A percentile compares a stretch with the other conserved stretches of the same genome.
Evolutionary conservation across 1,140 invertebrate genomes (phyloP).

Genomic region (Nasonia longicornis): DNA sequence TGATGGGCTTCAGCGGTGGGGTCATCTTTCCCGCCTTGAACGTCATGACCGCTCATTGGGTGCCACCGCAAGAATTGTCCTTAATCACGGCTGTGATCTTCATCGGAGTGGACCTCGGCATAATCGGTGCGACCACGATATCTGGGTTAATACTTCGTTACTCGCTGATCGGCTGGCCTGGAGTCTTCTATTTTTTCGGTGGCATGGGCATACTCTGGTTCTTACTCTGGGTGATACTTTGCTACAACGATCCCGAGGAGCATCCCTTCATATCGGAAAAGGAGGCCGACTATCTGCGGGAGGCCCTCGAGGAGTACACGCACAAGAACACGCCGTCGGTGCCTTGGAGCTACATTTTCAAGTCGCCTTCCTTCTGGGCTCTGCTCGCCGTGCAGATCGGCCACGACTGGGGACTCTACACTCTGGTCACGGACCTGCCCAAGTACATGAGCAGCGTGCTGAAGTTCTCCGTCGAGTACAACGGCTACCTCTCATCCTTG

Average conservation of each 20-base stretch:
- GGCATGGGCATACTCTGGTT: slow-evolving; percentile 80
- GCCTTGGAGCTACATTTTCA: slow-evolving; percentile 81
- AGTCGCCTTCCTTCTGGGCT: slow-evolving; percentile 81
- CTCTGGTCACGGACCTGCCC: slow-evolving; percentile 91
- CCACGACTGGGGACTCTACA: slow-evolving; percentile 96
- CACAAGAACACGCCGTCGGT: slow-evolving; percentile 72
- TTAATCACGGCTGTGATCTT: slow-evolving; percentile 81
- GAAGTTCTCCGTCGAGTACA: slow-evolving; percentile 83
- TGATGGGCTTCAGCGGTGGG: slow-evolving; percentile 82
- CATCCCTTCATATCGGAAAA: slow-evolving; percentile 87
- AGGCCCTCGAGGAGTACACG: slow-evolving; percentile 72
- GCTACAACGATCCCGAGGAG: slow-evolving; percentile 81
- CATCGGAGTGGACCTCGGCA: slow-evolving; percentile 79
- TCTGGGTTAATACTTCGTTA: slow-evolving; percentile 80
- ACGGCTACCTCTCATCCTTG: slow-evolving; percentile 77
- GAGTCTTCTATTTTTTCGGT: slow-evolving; percentile 89
- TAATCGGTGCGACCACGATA: slow-evolving; percentile 80
- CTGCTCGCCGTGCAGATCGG: slow-evolving; percentile 81
- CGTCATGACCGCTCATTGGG: slow-evolving; percentile 80
- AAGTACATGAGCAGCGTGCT: slow-evolving; percentile 92
- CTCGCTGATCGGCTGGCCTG: slow-evolving; percentile 76
- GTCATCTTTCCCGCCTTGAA: slow-evolving; percentile 83
- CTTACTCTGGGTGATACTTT: slow-evolving; percentile 77
- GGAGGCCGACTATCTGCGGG: slow-evolving; percentile 81
- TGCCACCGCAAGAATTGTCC: slow-evolving; percentile 78